These are phyloP conservation scores for Actinia tenebrosa DNA, from an alignment of 64 coral and sea anemone genomes.

Conservation along the genomic window DNA sequence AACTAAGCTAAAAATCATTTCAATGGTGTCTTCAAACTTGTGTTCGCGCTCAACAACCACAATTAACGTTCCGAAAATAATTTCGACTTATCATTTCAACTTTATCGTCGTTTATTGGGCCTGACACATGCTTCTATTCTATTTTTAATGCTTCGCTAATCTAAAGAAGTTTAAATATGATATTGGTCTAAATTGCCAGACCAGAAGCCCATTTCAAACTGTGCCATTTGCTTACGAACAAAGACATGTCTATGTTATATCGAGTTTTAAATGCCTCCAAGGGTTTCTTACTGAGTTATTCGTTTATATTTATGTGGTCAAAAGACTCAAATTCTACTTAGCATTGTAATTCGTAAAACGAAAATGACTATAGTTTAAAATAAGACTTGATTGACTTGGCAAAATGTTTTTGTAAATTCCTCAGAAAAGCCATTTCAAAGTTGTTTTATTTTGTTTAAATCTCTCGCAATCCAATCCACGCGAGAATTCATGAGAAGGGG, in stretches of 20 bases:
- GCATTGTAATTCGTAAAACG: neutral
- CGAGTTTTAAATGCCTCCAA: neutral
- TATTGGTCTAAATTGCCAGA: neutral
- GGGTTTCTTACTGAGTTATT: neutral
- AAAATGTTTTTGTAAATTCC: neutral
- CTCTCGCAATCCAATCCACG: no score
- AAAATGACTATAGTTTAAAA: neutral
- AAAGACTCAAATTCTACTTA: conserved; percentile 1
- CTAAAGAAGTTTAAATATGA: neutral
- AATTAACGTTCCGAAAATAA: neutral
- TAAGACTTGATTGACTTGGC: neutral
- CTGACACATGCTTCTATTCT: neutral
- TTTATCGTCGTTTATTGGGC: neutral
- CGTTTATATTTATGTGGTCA: neutral
- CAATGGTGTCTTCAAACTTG: neutral
- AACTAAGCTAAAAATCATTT: neutral
- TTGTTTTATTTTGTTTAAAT: neutral
- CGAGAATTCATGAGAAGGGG: neutral
- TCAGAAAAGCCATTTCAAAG: neutral
- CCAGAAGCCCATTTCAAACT: neutral
- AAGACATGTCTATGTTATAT: neutral
- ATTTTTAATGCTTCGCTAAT: neutral
- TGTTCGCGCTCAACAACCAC: neutral
- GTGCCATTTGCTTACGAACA: neutral
- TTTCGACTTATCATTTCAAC: neutral